Base-by-base conservation (phyloP, 2,113 vertebrate genomes). In the Ammospiza nelsoni region DNA sequence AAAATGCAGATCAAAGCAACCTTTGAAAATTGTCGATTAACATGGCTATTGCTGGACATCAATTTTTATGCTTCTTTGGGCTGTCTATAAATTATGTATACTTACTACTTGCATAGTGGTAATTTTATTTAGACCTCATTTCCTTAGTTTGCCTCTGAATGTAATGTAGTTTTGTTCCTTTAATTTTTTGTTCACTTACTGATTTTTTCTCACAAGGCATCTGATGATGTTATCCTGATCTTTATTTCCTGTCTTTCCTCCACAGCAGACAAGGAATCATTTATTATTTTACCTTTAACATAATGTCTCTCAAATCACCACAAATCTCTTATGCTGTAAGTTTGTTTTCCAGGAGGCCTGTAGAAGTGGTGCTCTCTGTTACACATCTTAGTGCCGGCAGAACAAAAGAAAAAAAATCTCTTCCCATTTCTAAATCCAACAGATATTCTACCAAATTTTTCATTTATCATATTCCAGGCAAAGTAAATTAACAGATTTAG, bases 311-410 rank as follows among this genome's bases (percentile, higher is more conserved):
- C 62, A 65, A 79, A 63, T 39, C 25, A 72, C 41, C 16, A 66
- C 23, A 55, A 82, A 55, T 2, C 27, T 10, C 0, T 58, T 58
- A 33, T 9, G 11, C 15, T 31, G 35, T 39, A 33, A 41, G 9
- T 49, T 41, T 28, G 5, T 75, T 63, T 78, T 66, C 33, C 13
- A 62, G 52, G 17, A 55, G 33, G 4, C 12, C 24, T 17, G 7
- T 4, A 22, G 16, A 77, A 77, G 15, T 1, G 0, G 18, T 55
- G 27, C 9, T 44, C 41, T 44, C 20, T 27, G 20, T 61, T 69
- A n/a, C 2, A 68, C 3, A 29, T 4, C n/a, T 49, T 2, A 25
- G 7, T 12, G 6, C 3, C 52, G 49, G 22, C 2, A 80, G 12
- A 54, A 67, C 12, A 22, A 20, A 65, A 78, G 44, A 57, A 28